Evolutionary conservation across 2,797 vertebrate species (phyloP).

Genomic region (Antrozous pallidus): DNA sequence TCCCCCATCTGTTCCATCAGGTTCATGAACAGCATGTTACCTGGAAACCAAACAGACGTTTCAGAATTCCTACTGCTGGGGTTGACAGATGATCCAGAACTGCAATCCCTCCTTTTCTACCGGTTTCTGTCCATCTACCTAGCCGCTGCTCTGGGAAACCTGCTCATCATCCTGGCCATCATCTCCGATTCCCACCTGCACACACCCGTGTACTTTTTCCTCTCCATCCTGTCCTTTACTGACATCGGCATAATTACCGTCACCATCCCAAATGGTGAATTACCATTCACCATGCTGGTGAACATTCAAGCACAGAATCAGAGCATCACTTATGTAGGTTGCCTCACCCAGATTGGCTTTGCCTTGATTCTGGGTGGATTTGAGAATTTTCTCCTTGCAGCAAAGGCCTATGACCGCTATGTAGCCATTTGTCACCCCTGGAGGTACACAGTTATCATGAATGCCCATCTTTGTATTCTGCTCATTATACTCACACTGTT

Average conservation of each 20-base stretch:
- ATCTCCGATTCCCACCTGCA: conserved; percentile 18
- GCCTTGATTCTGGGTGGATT: not conserved
- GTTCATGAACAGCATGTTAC: not conserved
- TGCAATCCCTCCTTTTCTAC: not conserved
- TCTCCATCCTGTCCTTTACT: not conserved
- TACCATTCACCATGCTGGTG: too few relatives aligned
- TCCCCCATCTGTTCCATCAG: not conserved
- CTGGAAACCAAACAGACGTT: not conserved
- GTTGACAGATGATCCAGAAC: not conserved
- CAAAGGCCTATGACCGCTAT: conserved; percentile 62
- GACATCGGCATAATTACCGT: conserved; percentile 40
- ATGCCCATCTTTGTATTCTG: not conserved
- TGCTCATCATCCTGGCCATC: conserved; percentile 53
- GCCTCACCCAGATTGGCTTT: not conserved
- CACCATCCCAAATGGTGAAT: not conserved
- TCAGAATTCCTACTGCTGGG: conserved; percentile 41
- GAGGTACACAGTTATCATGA: not conserved
- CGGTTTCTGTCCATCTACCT: conserved; percentile 31
- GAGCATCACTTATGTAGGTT: not conserved
- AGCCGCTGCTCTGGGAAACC: not conserved
- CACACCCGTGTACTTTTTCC: conserved; percentile 55
- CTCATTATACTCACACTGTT: not conserved
- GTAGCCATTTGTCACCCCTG: conserved; percentile 48
- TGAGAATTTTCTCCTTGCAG: not conserved
- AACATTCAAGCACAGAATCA: not conserved